Conservation (phyloP, 2,113 vertebrate genomes). For the Perca flavescens region DNA sequence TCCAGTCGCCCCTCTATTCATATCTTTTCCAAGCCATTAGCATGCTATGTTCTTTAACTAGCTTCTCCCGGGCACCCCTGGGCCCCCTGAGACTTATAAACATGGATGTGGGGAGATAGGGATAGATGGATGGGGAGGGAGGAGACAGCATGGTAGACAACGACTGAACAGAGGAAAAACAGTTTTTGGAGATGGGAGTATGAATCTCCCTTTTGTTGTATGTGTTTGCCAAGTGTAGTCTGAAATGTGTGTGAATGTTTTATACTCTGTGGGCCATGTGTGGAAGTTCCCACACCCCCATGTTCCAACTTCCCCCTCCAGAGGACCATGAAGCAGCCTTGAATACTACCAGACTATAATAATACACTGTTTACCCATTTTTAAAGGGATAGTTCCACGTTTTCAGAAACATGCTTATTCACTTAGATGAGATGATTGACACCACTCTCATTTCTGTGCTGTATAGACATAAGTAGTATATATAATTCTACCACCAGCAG, state of each 20-base stretch:
- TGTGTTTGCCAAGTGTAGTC: background rate
- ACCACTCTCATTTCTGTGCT: background rate
- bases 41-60: conserved; percentile 68
- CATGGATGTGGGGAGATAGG: conserved; percentile 48
- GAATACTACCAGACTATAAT: conserved; percentile 3
- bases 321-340: conserved; percentile 6
- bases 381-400: background rate
- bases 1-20: conserved; percentile 67
- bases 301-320: conserved; percentile 14
- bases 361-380: background rate
- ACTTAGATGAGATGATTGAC: background rate
- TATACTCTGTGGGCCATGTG: conserved; percentile 28
- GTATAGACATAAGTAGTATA: background rate
- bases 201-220: background rate
- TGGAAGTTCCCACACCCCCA: conserved; percentile 56
- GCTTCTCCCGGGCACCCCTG: conserved; percentile 43
- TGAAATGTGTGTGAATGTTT: conserved; percentile 24
- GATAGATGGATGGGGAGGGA: conserved; percentile 20
- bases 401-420: background rate
- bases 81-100: conserved; percentile 60
- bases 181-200: conserved; percentile 6
- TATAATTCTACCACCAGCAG: background rate
- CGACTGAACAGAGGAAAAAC: background rate
- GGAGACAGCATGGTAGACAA: conserved; percentile 10
- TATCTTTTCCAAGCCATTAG: conserved; percentile 65